Evolutionary conservation across 2,113 vertebrate genomes (phyloP).

Genomic region (Carassius gibelio): DNA sequence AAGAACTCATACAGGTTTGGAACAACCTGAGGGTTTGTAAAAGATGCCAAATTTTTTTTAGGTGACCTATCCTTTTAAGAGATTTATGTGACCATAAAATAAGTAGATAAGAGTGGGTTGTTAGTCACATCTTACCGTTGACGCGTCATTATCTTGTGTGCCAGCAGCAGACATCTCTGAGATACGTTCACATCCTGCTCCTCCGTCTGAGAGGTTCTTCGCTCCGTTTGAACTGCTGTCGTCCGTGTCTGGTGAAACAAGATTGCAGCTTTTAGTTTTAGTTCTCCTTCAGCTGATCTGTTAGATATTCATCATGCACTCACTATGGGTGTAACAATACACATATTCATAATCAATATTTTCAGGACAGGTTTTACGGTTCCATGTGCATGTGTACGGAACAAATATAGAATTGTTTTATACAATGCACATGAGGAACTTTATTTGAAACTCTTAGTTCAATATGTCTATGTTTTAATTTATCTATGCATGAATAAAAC

Average conservation of each 20-base stretch:
- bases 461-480: no score
- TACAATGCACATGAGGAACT: neutral
- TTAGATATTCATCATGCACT: conserved; percentile 41
- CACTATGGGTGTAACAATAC: conserved; percentile 61
- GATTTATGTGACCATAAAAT: no score
- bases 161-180: conserved; percentile 61
- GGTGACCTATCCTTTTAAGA: no score
- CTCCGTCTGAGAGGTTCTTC: conserved; percentile 64
- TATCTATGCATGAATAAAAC: no score
- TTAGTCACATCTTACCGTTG: conserved; percentile 29
- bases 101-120: neutral
- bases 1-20: no score
- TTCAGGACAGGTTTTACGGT: neutral
- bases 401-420: neutral
- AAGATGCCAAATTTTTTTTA: no score
- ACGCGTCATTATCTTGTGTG: neutral
- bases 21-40: no score
- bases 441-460: neutral
- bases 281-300: neutral
- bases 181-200: conserved; percentile 58
- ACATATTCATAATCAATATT: neutral
- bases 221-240: conserved; percentile 83
- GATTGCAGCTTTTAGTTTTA: neutral
- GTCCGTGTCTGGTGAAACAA: neutral
- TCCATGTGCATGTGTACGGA: neutral